These are phyloP conservation scores for Melanargia galathea DNA, from an alignment of 2,888 invertebrate species.

Conservation along the genomic window DNA sequence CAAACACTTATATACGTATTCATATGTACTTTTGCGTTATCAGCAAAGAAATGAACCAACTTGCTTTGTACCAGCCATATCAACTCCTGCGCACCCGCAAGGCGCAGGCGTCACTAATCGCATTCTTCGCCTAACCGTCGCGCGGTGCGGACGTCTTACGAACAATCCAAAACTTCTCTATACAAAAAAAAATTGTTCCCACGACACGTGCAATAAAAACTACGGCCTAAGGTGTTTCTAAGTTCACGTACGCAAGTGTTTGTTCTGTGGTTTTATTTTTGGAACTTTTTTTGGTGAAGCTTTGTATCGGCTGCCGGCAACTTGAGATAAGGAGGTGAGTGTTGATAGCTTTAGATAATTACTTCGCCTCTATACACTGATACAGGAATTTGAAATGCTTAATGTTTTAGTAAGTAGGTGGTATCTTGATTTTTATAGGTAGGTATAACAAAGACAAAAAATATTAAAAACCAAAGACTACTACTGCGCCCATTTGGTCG, in stretches of 20 bases:
- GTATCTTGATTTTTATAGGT: no score
- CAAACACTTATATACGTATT: conserved; percentile 30
- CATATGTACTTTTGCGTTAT: conserved; percentile 38
- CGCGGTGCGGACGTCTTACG: conserved; percentile 53
- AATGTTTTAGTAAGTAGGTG: conserved; percentile 16
- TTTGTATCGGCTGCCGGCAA: conserved; percentile 64
- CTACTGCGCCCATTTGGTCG: no score
- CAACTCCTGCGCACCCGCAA: conserved; percentile 57
- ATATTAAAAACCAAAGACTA: no score
- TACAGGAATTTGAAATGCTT: conserved; percentile 39
- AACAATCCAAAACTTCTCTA: conserved; percentile 6
- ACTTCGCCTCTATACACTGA: conserved; percentile 54
- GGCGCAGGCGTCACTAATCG: conserved; percentile 51
- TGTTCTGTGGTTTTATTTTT: conserved; percentile 58
- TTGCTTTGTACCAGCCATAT: conserved; percentile 42
- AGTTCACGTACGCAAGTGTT: conserved; percentile 53
- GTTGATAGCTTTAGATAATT: conserved; percentile 78
- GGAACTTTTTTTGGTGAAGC: conserved; percentile 55
- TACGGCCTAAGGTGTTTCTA: conserved; percentile 31
- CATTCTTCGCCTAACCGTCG: conserved; percentile 63
- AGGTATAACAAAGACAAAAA: background rate
- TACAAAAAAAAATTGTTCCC: conserved; percentile 13
- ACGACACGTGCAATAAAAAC: conserved; percentile 32
- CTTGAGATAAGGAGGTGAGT: conserved; percentile 78
- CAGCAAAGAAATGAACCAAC: conserved; percentile 42